A percentile compares a stretch with the other conserved stretches of the same genome.
Conservation (phyloP, 2,888 invertebrate species). For the Apantesis nais region DNA sequence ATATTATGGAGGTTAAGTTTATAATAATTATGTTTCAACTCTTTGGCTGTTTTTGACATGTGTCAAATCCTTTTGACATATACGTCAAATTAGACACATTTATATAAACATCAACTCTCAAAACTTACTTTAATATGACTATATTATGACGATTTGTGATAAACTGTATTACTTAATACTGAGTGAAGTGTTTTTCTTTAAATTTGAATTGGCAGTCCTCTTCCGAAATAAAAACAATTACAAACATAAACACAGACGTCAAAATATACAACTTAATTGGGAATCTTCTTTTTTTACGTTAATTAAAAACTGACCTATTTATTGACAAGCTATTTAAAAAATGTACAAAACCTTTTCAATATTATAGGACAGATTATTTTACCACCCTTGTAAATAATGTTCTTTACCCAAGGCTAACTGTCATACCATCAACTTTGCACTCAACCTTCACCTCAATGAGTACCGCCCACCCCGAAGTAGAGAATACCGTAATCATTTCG, state of each 20-base stretch:
- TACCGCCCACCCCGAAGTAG: conserved; percentile 31
- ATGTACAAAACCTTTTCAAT: too few species aligned
- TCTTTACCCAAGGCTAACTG: conserved; percentile 5
- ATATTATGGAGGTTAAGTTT: not conserved
- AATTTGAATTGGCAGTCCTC: not conserved
- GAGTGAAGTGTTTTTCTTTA: not conserved
- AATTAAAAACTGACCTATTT: not conserved
- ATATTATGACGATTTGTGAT: too few species aligned
- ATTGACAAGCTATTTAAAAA: not conserved
- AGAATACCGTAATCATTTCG: conserved; percentile 36
- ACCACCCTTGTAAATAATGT: not conserved
- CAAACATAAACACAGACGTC: too few species aligned
- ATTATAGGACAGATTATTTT: not conserved
- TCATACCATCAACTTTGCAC: not conserved
- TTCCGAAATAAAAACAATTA: too few species aligned
- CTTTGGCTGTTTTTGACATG: not conserved
- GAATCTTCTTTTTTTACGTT: not conserved
- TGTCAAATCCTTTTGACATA: not conserved
- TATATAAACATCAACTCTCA: not conserved
- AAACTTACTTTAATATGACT: not conserved
- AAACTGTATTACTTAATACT: not conserved
- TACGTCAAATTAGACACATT: not conserved
- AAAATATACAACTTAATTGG: not conserved
- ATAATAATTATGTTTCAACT: not conserved
- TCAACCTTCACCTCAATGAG: conserved; percentile 40